Evolutionary conservation across 2,888 invertebrate genomes (phyloP), one percentile per base, ranked within the genome.

Genomic region (Netelia inedita): DNA sequence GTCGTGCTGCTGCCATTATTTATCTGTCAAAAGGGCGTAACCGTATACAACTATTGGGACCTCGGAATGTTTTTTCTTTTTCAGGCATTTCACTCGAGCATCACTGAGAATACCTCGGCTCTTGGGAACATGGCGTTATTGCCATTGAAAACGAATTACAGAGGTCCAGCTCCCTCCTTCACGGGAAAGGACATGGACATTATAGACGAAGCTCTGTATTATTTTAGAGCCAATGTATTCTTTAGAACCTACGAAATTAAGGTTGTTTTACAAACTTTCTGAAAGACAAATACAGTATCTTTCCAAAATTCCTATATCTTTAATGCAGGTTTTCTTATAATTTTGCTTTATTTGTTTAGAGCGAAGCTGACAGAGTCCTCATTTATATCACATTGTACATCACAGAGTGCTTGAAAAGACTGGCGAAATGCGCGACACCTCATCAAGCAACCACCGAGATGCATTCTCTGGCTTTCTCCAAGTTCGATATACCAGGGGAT

Each of bases 171-270:
- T 6, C 95, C 95, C 74, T 94, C 94, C 57, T 88, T 92, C 91
- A 95, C 94, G n/a, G 95, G 94, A 83, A 95, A 96, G 74, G 97
- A 97, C 63, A 95, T 96, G 88, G 99, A 99, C 94, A 97, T 99
- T 87, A 97, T 99, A 89, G 99, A 99, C 94, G 99, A 99, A 95
- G 98, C 99, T 74, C 95, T 99, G 50, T 97, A 97, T 92, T 99
- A 96, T 94, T 99, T 99, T 94, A 99, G 99, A 95, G 99, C 99
- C 0, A 99, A 99, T 94, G 99, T 99, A 0, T 99, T 99, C 94
- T 99, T 99, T 94, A 96, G 99, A 88, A 99, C 98, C 50, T 99
- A 99, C 94, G 99, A 99, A 95, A 98, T 99, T 84, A 99, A 99
- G 96, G 98, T 98, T 94, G 88, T 85, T 43, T 41, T 16, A 55